Base-by-base conservation (phyloP, 2,888 invertebrate genomes). In the Eupsilia transversa region DNA sequence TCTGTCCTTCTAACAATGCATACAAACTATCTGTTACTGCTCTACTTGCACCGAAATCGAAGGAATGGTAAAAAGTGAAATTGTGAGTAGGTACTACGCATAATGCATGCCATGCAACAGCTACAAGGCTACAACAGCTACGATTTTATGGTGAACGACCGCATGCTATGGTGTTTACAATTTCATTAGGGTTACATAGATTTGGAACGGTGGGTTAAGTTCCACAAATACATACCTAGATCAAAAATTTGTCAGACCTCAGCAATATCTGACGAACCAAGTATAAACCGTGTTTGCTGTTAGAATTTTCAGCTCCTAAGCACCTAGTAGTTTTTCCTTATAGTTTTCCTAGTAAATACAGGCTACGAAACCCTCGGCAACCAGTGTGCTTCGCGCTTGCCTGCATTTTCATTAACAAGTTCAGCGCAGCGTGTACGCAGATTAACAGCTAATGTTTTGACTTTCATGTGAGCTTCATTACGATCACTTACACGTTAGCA, bases 91-190 rank as follows among this genome's bases (percentile, higher is more conserved):
- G 30, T 68, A 82, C 59, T 60, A 84, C 69, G 63, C 70, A 74
- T 72, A 80, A 82, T 77, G 72, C 84, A 84, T 86, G 86, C 82
- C 85, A 81, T 88, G 87, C 87, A 85, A 83, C 79, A 80, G 65
- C n/a, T 71, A 79, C n/a, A 84, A 63, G 70, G 73, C 70, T 72
- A 76, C n/a, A n/a, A n/a, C n/a, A 72, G 65, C n/a, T 74, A 74
- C 66, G 56, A 75, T 79, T 63, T 67, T 74, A 82, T 75, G 67
- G 80, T 83, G 79, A 84, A 79, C 56, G 66, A 75, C 68, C 79
- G 72, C 72, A 83, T 80, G 81, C 79, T 72, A 68, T 63, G 38
- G 72, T 82, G 71, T 75, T 69, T 43, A 79, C n/a, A 43, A 43
- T 60, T 68, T 68, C 41, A 23, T 76, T 78, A 85, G 64, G 52